These are phyloP conservation scores for Acanthurus lineatus DNA, from an alignment of 2,797 vertebrate species.

Conservation along the genomic window DNA sequence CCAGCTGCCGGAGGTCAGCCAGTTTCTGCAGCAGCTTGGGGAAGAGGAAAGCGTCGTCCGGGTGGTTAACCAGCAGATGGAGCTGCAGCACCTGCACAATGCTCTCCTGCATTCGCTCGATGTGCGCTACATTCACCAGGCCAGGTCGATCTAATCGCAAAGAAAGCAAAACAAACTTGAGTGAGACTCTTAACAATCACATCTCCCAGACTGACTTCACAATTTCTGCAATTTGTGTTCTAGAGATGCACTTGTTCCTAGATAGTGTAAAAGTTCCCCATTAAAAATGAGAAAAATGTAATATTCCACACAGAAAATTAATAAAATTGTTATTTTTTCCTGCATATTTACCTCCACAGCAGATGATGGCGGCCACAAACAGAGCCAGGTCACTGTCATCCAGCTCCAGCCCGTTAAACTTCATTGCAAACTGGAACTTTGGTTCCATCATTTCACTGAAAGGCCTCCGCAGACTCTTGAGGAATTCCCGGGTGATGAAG, in stretches of 20 bases:
- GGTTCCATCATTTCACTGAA: constrained; percentile 99
- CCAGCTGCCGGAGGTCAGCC: constrained; percentile 95
- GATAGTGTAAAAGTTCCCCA: neutral
- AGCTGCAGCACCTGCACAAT: constrained; percentile 94
- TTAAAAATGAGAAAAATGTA: neutral
- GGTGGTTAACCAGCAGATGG: constrained; percentile 93
- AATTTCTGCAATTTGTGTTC: neutral
- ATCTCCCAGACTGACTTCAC: neutral
- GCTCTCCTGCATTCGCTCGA: constrained; percentile 95
- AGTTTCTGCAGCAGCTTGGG: constrained; percentile 97
- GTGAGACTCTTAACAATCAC: neutral
- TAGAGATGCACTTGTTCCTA: neutral
- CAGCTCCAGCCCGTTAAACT: constrained; percentile 95
- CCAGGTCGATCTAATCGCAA: constrained; percentile 92
- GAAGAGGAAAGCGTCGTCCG: constrained; percentile 93
- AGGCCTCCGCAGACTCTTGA: constrained; percentile 94
- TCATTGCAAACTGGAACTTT: constrained; percentile 98
- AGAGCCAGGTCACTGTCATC: constrained; percentile 97
- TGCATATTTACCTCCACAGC: constrained; percentile 93
- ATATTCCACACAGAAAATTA: neutral
- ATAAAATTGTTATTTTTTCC: neutral
- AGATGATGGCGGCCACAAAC: constrained; percentile 97
- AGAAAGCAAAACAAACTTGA: neutral
- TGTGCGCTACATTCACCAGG: constrained; percentile 91
- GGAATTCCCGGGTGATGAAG: constrained; percentile 97